Percentiles rank a stretch among this genome's conserved stretches.
phyloP scores from a whole-genome alignment of 2,888 invertebrate genomes.

The Perizoma affinitatum region DNA sequence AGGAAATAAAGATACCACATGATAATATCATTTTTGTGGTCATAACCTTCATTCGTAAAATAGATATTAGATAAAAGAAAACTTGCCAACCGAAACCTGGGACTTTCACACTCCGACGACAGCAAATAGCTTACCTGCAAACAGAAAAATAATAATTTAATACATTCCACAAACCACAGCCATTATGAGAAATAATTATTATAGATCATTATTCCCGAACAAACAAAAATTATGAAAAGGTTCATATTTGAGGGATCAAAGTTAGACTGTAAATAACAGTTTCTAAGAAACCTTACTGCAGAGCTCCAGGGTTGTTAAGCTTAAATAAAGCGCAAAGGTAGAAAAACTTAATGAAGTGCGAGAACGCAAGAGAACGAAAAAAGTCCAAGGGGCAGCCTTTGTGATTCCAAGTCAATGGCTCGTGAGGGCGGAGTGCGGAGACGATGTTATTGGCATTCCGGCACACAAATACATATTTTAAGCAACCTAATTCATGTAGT shows the following conservation, averaged over 20 bases:
- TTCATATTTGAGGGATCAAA: conserved; percentile 4
- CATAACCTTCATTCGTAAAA: no score
- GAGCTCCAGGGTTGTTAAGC: background rate
- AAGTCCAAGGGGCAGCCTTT: conserved; percentile 38
- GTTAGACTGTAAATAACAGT: conserved; percentile 3
- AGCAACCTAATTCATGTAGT: background rate
- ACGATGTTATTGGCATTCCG: conserved; percentile 16
- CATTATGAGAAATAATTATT: no score
- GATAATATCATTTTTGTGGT: no score
- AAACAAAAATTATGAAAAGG: background rate
- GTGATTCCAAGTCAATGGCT: conserved; percentile 40
- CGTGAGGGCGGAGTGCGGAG: conserved; percentile 21
- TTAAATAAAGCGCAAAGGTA: conserved; percentile 28
- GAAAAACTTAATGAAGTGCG: conserved; percentile 41
- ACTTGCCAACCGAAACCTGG: background rate
- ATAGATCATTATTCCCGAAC: no score
- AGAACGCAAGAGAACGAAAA: conserved; percentile 41
- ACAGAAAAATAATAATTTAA: conserved; percentile 4
- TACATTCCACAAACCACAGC: no score
- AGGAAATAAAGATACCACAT: no score
- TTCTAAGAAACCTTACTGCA: conserved; percentile 2
- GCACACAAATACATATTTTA: conserved; percentile 1
- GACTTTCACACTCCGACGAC: background rate
- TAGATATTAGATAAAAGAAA: background rate
- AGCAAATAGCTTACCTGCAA: conserved; percentile 14